Conservation (phyloP, 2,888 invertebrate genomes). For the Leucophenga maculata region DNA sequence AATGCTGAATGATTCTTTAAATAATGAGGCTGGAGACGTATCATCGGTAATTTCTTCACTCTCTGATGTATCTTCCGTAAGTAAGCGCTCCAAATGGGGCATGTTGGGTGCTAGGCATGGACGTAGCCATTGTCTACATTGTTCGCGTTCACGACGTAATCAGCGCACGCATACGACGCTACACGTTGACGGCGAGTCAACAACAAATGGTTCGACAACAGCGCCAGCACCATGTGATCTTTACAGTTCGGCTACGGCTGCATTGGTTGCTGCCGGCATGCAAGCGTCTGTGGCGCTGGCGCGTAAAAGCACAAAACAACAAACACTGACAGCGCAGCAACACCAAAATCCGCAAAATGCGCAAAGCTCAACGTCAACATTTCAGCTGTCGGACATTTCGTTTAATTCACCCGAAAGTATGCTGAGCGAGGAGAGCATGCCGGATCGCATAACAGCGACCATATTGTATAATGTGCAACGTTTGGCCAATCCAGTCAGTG, state of each 20-base stretch:
- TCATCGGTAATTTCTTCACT: slow-evolving; percentile 71
- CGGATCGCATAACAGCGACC: slow-evolving; percentile 68
- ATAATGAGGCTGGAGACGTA: slow-evolving; percentile 69
- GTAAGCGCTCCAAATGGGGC: slow-evolving; percentile 69
- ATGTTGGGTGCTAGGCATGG: slow-evolving; percentile 66
- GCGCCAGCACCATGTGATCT: slow-evolving; percentile 51
- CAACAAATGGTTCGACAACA: slow-evolving; percentile 33
- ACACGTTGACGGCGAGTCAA: slow-evolving; percentile 35
- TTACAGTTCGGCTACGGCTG: slow-evolving; percentile 55
- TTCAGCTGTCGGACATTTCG: slow-evolving; percentile 67
- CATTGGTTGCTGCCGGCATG: slow-evolving; percentile 54
- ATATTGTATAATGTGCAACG: slow-evolving; percentile 82
- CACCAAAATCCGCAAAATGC: slow-evolving; percentile 50
- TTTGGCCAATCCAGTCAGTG: slow-evolving; percentile 84
- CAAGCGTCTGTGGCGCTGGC: slow-evolving; percentile 47
- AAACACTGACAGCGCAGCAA: slow-evolving; percentile 22
- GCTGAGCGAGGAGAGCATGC: slow-evolving; percentile 70
- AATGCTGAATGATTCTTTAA: slow-evolving; percentile 68
- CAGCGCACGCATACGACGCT: slow-evolving; percentile 45
- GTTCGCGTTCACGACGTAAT: slow-evolving; percentile 66
- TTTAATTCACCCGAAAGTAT: slow-evolving; percentile 72
- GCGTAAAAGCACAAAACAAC: slow-evolving; percentile 39
- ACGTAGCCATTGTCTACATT: slow-evolving; percentile 67
- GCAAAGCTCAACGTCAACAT: too few relatives aligned
- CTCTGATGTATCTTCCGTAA: slow-evolving; percentile 72